Percentiles rank a stretch among this genome's conserved stretches.
Evolutionary conservation across 2,113 vertebrate genomes (phyloP).

Genomic region (Hemibagrus wyckioides): DNA sequence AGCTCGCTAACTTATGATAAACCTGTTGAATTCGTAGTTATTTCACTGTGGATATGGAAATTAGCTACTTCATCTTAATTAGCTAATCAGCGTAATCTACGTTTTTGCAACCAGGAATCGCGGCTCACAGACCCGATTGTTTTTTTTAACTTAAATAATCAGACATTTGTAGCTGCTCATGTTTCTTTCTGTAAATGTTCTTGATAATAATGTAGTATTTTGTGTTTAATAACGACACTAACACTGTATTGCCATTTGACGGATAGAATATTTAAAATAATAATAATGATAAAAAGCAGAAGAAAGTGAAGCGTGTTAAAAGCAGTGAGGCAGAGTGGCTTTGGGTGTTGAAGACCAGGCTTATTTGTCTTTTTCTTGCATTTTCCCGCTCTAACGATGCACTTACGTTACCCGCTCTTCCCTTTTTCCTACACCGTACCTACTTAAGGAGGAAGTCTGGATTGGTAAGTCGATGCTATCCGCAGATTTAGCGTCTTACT

Average conservation of each 20-base stretch:
- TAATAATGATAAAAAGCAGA: no score
- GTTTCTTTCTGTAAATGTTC: constrained; percentile 12
- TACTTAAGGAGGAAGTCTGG: constrained; percentile 99
- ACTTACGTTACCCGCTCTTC: constrained; percentile 99
- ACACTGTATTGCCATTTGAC: background rate
- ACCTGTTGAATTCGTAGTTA: background rate
- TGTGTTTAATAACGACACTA: background rate
- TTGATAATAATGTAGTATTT: background rate
- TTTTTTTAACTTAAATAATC: background rate
- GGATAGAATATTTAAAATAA: background rate
- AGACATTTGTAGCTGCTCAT: background rate
- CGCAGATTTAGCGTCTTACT: constrained; percentile 95
- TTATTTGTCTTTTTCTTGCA: constrained; percentile 96
- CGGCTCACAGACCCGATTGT: background rate
- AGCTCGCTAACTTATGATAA: background rate
- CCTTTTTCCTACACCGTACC: constrained; percentile 99
- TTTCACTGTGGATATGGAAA: background rate
- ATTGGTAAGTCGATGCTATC: constrained; percentile 99
- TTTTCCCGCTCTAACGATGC: constrained; percentile 98
- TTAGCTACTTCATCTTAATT: no score
- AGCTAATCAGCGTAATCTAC: background rate
- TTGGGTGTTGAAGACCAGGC: constrained; percentile 82
- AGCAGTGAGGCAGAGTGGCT: constrained; percentile 54
- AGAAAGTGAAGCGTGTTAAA: constrained; percentile 22
- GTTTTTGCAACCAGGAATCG: constrained; percentile 3